phyloP scores from a whole-genome alignment of 2,113 vertebrate genomes.

The Pseudois nayaur region DNA sequence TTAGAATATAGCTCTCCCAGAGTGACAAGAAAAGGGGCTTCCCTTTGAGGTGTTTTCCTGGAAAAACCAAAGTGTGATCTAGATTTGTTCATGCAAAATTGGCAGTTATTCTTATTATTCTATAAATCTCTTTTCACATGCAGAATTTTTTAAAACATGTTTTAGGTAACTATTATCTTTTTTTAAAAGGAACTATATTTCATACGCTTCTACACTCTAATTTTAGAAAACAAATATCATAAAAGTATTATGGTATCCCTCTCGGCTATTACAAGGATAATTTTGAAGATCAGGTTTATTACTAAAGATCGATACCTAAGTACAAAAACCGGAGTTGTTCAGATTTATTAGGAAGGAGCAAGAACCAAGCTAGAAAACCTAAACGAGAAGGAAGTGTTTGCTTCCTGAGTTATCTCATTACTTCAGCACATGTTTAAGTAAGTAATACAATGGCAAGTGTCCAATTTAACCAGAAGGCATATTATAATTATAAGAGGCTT shows the following conservation, averaged over 20 bases:
- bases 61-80: not conserved
- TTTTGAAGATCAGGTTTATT: not conserved
- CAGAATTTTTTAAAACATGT: not conserved
- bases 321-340: not conserved
- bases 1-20: not conserved
- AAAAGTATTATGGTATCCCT: not conserved
- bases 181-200: not conserved
- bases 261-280: not conserved
- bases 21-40: not conserved
- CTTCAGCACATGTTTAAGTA: not conserved
- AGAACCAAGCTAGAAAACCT: slow-evolving; percentile 8
- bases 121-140: not conserved
- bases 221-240: not conserved
- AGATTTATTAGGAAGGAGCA: slow-evolving; percentile 26
- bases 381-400: not conserved
- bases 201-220: not conserved
- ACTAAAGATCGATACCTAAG: not conserved
- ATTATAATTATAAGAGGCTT: not conserved
- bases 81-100: not conserved
- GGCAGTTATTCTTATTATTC: not conserved
- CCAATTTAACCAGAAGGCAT: not conserved
- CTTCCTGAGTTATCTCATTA: not conserved
- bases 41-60: not conserved
- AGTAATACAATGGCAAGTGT: not conserved
- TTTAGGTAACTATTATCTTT: not conserved